A percentile compares a stretch with the other conserved stretches of the same genome.
These are phyloP conservation scores for Drosophila setifemur DNA, from an alignment of 1,140 invertebrate species.

Conservation along the genomic window DNA sequence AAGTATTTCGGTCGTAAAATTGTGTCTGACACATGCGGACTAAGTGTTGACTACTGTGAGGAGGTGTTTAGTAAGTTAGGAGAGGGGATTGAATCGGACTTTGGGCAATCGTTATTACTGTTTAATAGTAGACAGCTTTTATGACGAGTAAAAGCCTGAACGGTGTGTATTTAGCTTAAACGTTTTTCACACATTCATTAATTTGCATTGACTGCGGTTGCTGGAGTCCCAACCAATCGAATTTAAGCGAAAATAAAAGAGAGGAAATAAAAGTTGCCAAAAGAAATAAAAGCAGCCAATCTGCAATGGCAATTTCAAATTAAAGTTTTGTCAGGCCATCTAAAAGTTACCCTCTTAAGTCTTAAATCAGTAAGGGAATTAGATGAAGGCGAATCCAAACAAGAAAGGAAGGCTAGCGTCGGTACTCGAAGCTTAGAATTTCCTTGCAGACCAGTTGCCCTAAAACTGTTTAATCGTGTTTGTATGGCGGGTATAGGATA, in stretches of 20 bases:
- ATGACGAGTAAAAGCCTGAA: conserved; percentile 29
- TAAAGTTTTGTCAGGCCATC: conserved; percentile 45
- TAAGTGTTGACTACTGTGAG: conserved; percentile 74
- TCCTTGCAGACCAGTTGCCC: no score
- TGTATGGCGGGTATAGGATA: no score
- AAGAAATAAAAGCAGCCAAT: conserved; percentile 61
- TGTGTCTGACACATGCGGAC: conserved; percentile 78
- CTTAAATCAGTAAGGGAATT: conserved; percentile 35
- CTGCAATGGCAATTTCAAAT: conserved; percentile 71
- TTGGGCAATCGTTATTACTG: conserved; percentile 59
- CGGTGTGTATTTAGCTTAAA: conserved; percentile 29
- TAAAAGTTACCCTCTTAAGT: conserved; percentile 38
- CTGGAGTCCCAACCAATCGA: not conserved
- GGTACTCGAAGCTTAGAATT: no score
- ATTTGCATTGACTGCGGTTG: conserved; percentile 30
- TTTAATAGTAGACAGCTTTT: conserved; percentile 73
- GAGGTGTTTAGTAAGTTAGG: no score
- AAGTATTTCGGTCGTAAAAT: conserved; percentile 76
- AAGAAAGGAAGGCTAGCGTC: conserved; percentile 18
- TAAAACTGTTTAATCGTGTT: no score
- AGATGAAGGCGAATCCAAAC: conserved; percentile 9
- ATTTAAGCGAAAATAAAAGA: not conserved
- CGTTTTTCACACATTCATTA: conserved; percentile 73
- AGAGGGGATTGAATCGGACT: conserved; percentile 8
- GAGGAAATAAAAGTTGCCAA: conserved; percentile 38